Evolutionary conservation across 2,113 vertebrate genomes (phyloP).

Genomic region (Oreotragus oreotragus): DNA sequence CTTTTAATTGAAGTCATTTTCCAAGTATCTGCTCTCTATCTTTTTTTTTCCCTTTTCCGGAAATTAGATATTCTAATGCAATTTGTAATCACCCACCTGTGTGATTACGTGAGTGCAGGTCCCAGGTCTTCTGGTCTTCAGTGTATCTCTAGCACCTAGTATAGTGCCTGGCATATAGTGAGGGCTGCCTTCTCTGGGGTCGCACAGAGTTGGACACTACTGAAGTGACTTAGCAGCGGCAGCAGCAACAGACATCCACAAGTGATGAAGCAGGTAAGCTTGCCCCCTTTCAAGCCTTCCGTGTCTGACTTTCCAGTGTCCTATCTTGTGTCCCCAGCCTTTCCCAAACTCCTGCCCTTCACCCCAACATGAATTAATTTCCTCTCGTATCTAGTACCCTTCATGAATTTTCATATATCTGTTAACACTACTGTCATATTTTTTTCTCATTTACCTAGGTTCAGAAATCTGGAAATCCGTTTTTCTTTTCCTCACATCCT

Average conservation of each 20-base stretch:
- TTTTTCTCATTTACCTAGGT: neutral
- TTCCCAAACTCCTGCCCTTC: neutral
- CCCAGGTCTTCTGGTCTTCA: neutral
- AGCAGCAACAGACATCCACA: neutral
- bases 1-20: constrained; percentile 42
- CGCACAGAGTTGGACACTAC: too few relatives aligned
- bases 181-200: neutral
- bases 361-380: neutral
- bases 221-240: too few relatives aligned
- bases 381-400: neutral
- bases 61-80: constrained; percentile 23
- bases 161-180: neutral
- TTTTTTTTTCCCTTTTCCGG: neutral
- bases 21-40: neutral
- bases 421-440: neutral
- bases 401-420: neutral
- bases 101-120: neutral
- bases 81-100: neutral
- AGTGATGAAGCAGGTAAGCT: neutral
- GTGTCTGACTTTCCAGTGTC: neutral
- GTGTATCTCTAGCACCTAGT: neutral
- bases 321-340: neutral
- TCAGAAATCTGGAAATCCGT: neutral
- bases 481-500: neutral
- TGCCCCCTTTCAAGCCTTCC: neutral